phyloP scores from a whole-genome alignment of 2,888 invertebrate genomes.

The Drosophila quinaria region DNA sequence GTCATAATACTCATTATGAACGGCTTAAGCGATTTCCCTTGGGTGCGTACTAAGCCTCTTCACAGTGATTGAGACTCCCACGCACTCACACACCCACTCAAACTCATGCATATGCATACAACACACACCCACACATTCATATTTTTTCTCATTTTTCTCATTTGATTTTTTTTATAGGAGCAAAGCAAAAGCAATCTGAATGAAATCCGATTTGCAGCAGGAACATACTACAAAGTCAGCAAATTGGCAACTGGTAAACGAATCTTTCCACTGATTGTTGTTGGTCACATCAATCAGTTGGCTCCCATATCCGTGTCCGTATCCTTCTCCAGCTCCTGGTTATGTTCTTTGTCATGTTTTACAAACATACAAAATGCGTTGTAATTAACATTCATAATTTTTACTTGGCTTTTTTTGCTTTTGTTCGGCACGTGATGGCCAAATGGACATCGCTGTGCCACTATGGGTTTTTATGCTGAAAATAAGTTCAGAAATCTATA shows the following conservation, averaged over 20 bases:
- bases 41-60: slow-evolving; percentile 82
- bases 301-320: slow-evolving; percentile 1
- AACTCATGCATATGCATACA: slow-evolving; percentile 66
- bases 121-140: slow-evolving; percentile 38
- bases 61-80: slow-evolving; percentile 68
- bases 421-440: slow-evolving; percentile 30
- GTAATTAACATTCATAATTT: slow-evolving; percentile 78
- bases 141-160: slow-evolving; percentile 41
- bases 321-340: background rate
- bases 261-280: slow-evolving; percentile 58
- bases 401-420: slow-evolving; percentile 10
- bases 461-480: background rate
- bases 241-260: slow-evolving; percentile 64
- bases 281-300: slow-evolving; percentile 63
- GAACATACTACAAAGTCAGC: slow-evolving; percentile 57
- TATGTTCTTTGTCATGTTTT: slow-evolving; percentile 59
- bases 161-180: background rate
- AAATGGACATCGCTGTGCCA: slow-evolving; percentile 50
- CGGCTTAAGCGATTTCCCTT: slow-evolving; percentile 85
- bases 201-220: slow-evolving; percentile 72
- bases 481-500: background rate
- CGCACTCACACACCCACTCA: slow-evolving; percentile 30
- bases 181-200: slow-evolving; percentile 61
- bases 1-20: slow-evolving; percentile 85
- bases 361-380: slow-evolving; percentile 70